Evolutionary conservation across 2,797 vertebrate species (phyloP).

Genomic region (Phaenicophaeus curvirostris): DNA sequence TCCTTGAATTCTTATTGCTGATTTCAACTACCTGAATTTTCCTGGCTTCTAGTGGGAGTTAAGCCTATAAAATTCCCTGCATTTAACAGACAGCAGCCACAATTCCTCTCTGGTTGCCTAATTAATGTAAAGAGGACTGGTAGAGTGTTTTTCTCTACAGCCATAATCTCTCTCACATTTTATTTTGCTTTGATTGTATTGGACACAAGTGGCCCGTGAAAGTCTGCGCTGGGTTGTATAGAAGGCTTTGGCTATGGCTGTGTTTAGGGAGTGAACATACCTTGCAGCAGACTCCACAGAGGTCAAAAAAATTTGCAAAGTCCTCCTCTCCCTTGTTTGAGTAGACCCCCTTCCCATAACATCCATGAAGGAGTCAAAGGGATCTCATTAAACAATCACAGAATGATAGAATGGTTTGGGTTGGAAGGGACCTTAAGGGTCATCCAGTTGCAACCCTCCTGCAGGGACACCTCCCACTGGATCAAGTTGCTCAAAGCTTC

Average conservation of each 20-base stretch:
- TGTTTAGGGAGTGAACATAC: neutral
- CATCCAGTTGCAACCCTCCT: too few relatives aligned
- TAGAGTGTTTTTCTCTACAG: neutral
- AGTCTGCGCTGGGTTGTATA: neutral
- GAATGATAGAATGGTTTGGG: too few relatives aligned
- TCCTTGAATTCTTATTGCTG: neutral
- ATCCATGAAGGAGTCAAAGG: neutral
- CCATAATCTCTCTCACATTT: neutral
- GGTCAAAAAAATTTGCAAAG: neutral
- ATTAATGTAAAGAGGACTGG: neutral
- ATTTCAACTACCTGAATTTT: neutral
- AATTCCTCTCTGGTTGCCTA: neutral
- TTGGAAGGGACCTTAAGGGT: too few relatives aligned
- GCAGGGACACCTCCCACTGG: too few relatives aligned
- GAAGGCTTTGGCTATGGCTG: neutral
- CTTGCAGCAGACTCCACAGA: neutral
- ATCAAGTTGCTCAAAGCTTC: too few relatives aligned
- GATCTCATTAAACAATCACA: neutral
- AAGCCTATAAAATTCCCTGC: neutral
- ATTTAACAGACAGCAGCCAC: neutral
- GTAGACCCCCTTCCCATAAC: neutral
- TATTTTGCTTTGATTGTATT: neutral
- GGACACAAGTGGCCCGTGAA: slow-evolving; percentile 2
- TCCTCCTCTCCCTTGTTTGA: neutral
- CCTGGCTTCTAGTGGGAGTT: neutral